Percentiles rank a stretch among this genome's conserved stretches.
Evolutionary conservation across 2,113 vertebrate genomes (phyloP).

Genomic region (Vulpes vulpes): DNA sequence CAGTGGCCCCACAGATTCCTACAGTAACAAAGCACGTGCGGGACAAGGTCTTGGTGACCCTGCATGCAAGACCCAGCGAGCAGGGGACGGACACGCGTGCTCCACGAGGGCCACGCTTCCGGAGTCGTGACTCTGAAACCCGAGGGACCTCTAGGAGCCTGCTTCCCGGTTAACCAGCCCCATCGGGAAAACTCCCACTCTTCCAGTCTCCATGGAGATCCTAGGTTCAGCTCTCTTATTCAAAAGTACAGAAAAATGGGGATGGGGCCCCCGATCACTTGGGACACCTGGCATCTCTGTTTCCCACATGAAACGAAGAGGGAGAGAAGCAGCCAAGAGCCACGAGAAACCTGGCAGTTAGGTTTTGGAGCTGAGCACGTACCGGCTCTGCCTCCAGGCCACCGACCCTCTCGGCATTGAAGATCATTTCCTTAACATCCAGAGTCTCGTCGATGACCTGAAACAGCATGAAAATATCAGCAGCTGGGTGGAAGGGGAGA

Average conservation of each 20-base stretch:
- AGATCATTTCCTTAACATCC: slow-evolving; percentile 97
- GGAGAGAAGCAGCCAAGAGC: neutral
- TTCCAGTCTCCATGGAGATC: neutral
- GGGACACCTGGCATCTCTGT: neutral
- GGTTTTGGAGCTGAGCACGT: slow-evolving; percentile 82
- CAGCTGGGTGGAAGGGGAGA: neutral
- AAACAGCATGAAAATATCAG: slow-evolving; percentile 84
- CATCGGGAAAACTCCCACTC: neutral
- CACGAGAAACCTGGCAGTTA: no score
- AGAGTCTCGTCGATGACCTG: slow-evolving; percentile 99
- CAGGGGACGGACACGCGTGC: neutral
- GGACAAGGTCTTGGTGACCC: neutral
- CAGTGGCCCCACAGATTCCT: slow-evolving; percentile 93
- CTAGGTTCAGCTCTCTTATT: neutral
- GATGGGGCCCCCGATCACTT: neutral
- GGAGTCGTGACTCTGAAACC: neutral
- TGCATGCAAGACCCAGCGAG: neutral
- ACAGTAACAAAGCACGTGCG: neutral
- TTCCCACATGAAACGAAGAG: neutral
- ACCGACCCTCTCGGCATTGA: slow-evolving; percentile 96
- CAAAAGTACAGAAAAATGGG: neutral
- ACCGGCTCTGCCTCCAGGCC: slow-evolving; percentile 96
- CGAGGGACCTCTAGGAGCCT: no score
- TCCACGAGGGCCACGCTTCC: neutral
- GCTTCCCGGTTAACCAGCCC: no score